Base-by-base conservation (phyloP, 1,140 invertebrate species). In the Probaryconus sp. region DNA sequence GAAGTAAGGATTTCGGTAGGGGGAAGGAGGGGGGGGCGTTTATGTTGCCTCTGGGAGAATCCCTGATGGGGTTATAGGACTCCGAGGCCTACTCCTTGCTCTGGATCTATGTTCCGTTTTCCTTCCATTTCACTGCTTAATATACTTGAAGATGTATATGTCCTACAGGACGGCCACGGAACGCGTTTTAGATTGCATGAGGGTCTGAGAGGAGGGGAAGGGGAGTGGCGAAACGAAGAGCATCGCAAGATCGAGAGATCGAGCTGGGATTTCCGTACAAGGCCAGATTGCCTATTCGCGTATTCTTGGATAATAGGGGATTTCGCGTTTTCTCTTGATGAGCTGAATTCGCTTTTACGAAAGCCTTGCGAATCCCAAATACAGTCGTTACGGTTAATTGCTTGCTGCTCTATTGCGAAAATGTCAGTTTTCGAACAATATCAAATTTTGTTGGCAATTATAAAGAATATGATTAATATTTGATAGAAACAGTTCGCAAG, bases 1-100 rank as follows among this genome's bases (percentile, higher is more conserved):
- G 28, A 63, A 10, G 55, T 37, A 63, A 50, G 67, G 58, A 55
- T 48, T 70, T 37, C 18, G 26, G 40, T 33, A 30, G 18, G 30
- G 65, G 37, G 50, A 21, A 26, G 10, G 37, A 21, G 10, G n/a
- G 42, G 48, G 30, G 48, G 71, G 68, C 71, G 67, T 82, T 86
- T 85, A 87, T 85, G 79, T 65, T 50, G 71, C 85, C 84, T 84
- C 35, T 77, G 86, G 82, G 85, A 87, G 76, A 61, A 81, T 72
- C 80, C 74, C 82, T 87, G 86, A 88, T 88, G 85, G 84, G 86
- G 86, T 87, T 88, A 88, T 86, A 81, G 80, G 85, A 84, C 86
- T 88, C 86, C 58, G 77, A 87, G 86, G 86, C 85, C 85, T 87
- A 87, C 85, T 88, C 84, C 83, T 82, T 85, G 78, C 75, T 60